Percentiles rank a stretch among this genome's conserved stretches.
Conservation (phyloP, 1,140 invertebrate species). For the Drosophila watanabei region DNA sequence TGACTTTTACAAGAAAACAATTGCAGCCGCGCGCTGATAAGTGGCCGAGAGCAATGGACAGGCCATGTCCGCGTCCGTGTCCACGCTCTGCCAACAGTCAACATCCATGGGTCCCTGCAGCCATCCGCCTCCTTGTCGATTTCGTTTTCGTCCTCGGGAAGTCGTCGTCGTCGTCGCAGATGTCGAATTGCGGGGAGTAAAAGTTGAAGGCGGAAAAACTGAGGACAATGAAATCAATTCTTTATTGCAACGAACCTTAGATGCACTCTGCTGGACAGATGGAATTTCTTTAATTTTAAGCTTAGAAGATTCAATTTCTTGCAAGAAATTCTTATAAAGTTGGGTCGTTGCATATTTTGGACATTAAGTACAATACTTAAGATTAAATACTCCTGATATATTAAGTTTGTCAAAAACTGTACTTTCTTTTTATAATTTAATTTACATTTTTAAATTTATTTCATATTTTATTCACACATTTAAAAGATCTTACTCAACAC, state of each 20-base stretch:
- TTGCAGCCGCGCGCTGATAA: constrained; percentile 76
- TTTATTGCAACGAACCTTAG: constrained; percentile 29
- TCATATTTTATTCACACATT: too few relatives aligned
- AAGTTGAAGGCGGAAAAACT: constrained; percentile 39
- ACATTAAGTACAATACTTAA: neutral
- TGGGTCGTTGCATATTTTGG: neutral
- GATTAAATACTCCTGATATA: too few relatives aligned
- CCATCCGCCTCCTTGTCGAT: constrained; percentile 22
- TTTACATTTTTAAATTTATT: neutral
- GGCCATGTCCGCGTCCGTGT: constrained; percentile 57
- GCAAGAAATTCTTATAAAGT: neutral
- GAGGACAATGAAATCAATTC: constrained; percentile 14
- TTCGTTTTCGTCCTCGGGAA: constrained; percentile 32
- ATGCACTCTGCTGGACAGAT: constrained; percentile 43
- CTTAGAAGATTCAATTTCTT: neutral
- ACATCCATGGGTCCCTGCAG: constrained; percentile 13
- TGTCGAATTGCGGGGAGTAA: constrained; percentile 32
- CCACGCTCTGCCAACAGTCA: constrained; percentile 25
- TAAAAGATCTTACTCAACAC: neutral
- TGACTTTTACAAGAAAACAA: constrained; percentile 83
- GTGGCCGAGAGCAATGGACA: constrained; percentile 63
- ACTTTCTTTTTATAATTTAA: neutral
- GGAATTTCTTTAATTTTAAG: constrained; percentile 19
- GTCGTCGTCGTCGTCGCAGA: constrained; percentile 39
- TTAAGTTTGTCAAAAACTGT: neutral